Percentiles rank a stretch among this genome's conserved stretches.
Evolutionary conservation across 2,113 vertebrate genomes (phyloP).

Genomic region (Pelusios castaneus): DNA sequence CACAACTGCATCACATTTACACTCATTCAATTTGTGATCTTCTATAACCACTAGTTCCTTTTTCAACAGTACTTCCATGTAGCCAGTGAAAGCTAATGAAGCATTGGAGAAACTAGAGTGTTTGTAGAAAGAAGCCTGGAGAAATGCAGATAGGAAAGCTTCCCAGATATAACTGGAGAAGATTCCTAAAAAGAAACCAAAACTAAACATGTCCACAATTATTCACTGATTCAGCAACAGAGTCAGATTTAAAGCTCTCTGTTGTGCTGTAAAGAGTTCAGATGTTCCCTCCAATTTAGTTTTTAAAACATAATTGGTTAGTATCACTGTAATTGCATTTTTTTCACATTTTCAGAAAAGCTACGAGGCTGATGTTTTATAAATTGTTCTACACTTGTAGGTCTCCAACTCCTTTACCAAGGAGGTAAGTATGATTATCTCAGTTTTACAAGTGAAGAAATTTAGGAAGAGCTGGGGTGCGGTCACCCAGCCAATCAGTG

Average conservation of each 20-base stretch:
- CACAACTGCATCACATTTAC: background rate
- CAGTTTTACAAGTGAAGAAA: background rate
- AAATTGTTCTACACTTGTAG: background rate
- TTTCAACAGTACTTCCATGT: too few relatives aligned
- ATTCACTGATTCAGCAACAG: background rate
- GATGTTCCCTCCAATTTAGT: background rate
- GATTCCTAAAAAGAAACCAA: background rate
- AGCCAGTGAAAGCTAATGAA: background rate
- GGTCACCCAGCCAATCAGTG: too few relatives aligned
- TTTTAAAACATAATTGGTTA: too few relatives aligned
- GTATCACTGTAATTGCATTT: too few relatives aligned
- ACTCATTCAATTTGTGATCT: too few relatives aligned
- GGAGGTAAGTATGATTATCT: background rate
- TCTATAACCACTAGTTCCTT: too few relatives aligned
- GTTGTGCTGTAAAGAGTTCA: background rate
- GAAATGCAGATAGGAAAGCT: background rate
- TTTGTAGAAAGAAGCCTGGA: background rate
- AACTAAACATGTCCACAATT: background rate
- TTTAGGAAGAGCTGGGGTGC: too few relatives aligned
- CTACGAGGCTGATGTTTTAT: background rate
- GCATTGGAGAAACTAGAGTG: background rate
- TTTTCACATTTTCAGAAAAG: too few relatives aligned
- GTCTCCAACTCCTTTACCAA: background rate
- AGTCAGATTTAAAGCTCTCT: background rate
- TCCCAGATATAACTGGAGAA: background rate